Evolutionary conservation across 2,113 vertebrate species (phyloP).

Genomic region (Abramis brama): DNA sequence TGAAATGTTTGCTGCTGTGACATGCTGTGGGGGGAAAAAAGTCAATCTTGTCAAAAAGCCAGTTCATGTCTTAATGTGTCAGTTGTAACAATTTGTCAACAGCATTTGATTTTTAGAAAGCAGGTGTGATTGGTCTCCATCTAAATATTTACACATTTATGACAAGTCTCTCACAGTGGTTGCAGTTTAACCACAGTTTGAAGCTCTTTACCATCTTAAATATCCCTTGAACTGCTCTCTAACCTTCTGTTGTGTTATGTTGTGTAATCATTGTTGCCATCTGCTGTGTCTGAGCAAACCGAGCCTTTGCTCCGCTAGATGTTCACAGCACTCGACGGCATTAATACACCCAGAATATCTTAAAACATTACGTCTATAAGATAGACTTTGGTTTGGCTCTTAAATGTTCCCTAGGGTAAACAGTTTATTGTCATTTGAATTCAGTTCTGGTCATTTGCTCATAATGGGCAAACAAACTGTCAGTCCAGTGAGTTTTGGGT

Average conservation of each 20-base stretch:
- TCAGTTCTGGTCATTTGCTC: constrained; percentile 10
- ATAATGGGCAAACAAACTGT: background rate
- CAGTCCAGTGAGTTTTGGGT: background rate
- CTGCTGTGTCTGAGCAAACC: background rate
- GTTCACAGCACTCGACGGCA: background rate
- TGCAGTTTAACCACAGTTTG: constrained; percentile 33
- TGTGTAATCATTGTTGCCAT: constrained; percentile 25
- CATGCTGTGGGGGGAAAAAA: background rate
- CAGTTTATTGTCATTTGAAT: constrained; percentile 24
- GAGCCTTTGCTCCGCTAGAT: constrained; percentile 2
- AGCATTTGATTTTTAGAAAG: background rate
- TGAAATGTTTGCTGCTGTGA: background rate
- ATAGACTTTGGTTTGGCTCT: background rate
- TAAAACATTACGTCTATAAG: background rate
- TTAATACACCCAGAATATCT: constrained; percentile 13
- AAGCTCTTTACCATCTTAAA: background rate
- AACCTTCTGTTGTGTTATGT: background rate
- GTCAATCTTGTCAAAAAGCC: background rate
- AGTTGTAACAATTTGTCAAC: background rate
- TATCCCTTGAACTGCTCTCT: background rate
- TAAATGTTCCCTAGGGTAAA: constrained; percentile 5
- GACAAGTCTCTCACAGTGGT: constrained; percentile 11
- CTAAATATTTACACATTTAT: background rate
- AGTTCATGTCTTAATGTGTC: background rate
- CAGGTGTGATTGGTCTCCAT: background rate